A percentile compares a stretch with the other conserved stretches of the same genome.
Conservation (phyloP, 1,140 invertebrate genomes). For the Bicyclus anynana region DNA sequence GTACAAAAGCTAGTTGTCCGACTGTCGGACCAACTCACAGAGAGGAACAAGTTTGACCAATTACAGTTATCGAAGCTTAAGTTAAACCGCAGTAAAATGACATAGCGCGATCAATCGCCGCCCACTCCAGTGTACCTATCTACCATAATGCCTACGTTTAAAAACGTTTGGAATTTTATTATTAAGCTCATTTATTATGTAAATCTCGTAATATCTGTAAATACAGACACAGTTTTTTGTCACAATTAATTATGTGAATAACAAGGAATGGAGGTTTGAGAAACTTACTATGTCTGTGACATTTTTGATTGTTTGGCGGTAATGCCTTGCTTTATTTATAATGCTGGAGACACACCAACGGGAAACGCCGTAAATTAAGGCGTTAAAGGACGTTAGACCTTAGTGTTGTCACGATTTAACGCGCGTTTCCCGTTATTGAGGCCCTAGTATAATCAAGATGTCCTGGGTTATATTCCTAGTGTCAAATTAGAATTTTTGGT, state of each 20-base stretch:
- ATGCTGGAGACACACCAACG: too few relatives aligned
- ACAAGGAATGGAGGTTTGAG: too few relatives aligned
- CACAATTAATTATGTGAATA: conserved; percentile 4
- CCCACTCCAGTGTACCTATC: background rate
- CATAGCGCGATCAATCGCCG: background rate
- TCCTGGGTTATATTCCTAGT: too few relatives aligned
- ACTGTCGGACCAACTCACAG: background rate
- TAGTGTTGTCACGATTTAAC: too few relatives aligned
- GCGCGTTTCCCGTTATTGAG: too few relatives aligned
- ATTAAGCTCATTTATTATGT: background rate
- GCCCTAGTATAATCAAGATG: too few relatives aligned
- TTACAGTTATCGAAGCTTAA: conserved; percentile 1
- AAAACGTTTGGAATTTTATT: background rate
- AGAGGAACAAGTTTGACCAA: background rate
- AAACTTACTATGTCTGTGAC: too few relatives aligned
- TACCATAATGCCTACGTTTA: background rate
- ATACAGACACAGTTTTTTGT: conserved; percentile 1
- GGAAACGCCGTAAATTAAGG: too few relatives aligned
- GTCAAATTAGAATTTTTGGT: too few relatives aligned
- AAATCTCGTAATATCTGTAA: background rate
- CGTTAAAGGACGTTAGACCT: too few relatives aligned
- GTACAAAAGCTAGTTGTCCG: background rate
- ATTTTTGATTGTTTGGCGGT: too few relatives aligned
- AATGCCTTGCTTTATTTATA: background rate
- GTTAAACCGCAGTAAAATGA: background rate